A percentile compares a stretch with the other conserved stretches of the same genome.
Conservation (phyloP, 2,888 invertebrate genomes). For the Hedya salicella region DNA sequence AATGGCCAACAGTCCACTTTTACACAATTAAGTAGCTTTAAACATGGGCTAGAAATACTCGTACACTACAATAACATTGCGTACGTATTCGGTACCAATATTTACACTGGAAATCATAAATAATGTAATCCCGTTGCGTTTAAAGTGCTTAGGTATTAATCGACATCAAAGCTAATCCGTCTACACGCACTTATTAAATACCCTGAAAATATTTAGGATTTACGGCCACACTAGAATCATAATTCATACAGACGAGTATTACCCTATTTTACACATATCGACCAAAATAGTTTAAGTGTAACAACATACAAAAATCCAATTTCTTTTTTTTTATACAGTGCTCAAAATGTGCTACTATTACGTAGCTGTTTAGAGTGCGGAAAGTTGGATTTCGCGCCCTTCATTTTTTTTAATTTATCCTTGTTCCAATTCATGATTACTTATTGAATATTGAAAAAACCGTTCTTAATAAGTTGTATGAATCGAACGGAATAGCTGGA, state of each 20-base stretch:
- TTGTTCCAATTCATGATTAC: too few species aligned
- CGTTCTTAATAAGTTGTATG: too few species aligned
- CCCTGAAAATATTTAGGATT: not conserved
- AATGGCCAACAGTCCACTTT: constrained; percentile 43
- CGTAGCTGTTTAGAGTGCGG: too few species aligned
- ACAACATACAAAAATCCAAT: too few species aligned
- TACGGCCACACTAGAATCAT: not conserved
- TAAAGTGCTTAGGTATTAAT: not conserved
- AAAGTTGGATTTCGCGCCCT: too few species aligned
- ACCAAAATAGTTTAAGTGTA: not conserved
- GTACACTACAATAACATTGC: not conserved
- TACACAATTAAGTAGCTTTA: not conserved
- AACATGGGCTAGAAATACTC: constrained; percentile 3
- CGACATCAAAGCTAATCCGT: not conserved
- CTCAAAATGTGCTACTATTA: too few species aligned
- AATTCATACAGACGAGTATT: too few species aligned
- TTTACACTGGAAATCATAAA: not conserved
- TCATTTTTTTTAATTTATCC: too few species aligned
- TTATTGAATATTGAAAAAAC: too few species aligned
- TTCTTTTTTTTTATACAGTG: too few species aligned
- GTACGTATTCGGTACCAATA: not conserved
- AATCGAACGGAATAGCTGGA: too few species aligned
- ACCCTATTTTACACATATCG: not conserved
- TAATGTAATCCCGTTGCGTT: not conserved
- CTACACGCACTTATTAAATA: not conserved